Percentiles rank a stretch among this genome's conserved stretches.
Conservation (phyloP, 53 echinoderm and acorn worm genomes). For the Arbacia lixula region DNA sequence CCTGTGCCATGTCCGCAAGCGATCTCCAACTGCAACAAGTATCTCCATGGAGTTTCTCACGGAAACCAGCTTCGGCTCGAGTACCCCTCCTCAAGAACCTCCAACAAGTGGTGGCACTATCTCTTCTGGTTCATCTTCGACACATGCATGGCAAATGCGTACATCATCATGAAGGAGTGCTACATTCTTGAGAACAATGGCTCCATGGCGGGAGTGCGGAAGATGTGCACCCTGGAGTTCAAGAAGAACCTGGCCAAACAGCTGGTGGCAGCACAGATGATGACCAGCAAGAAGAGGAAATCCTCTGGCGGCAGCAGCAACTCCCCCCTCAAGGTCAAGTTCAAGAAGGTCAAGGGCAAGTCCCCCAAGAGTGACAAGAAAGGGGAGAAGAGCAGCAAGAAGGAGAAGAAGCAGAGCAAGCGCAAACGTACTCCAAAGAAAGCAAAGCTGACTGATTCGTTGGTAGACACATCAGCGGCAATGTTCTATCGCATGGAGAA, state of each 20-base stretch:
- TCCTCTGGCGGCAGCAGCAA: not conserved
- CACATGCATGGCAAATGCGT: constrained; percentile 46
- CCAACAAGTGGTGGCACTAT: constrained; percentile 57
- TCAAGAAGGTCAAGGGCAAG: constrained; percentile 43
- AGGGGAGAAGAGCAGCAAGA: not conserved
- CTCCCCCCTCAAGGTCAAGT: constrained; percentile 46
- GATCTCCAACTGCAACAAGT: constrained; percentile 50
- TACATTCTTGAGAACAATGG: constrained; percentile 14
- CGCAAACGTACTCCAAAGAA: constrained; percentile 1
- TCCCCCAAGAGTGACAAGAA: constrained; percentile 45
- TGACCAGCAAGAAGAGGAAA: constrained; percentile 36
- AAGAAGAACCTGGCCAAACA: constrained; percentile 55
- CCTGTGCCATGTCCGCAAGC: constrained; percentile 44
- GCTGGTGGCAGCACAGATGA: constrained; percentile 45
- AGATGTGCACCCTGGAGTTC: constrained; percentile 58
- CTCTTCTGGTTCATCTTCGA: constrained; percentile 56
- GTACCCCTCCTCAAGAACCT: constrained; percentile 48
- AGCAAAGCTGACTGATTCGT: constrained; percentile 3
- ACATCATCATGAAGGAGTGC: constrained; percentile 51
- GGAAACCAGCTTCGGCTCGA: constrained; percentile 46
- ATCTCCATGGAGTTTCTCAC: constrained; percentile 36
- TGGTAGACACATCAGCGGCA: constrained; percentile 1
- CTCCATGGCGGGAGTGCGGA: constrained; percentile 14
- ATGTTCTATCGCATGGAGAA: constrained; percentile 37
- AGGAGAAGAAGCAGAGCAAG: constrained; percentile 10